Percentiles rank a stretch among this genome's conserved stretches.
Evolutionary conservation across 53 echinoderm and acorn worm genomes (phyloP).

Genomic region (Luidia sarsii): DNA sequence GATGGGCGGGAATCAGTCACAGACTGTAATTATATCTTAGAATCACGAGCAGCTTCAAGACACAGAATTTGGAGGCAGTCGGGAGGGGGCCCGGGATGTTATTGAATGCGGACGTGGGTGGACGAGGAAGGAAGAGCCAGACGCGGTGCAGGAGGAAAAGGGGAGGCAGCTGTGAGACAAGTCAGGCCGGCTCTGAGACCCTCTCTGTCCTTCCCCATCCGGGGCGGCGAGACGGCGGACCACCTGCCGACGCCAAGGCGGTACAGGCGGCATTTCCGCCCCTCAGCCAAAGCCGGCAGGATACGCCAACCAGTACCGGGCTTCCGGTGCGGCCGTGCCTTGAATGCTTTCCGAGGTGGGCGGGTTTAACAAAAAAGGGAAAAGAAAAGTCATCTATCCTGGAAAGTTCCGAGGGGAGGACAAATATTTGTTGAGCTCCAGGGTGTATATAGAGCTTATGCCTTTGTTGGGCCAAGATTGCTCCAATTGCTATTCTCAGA

Average conservation of each 20-base stretch:
- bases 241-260: constrained; percentile 39
- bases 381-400: constrained; percentile 16
- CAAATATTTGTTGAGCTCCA: constrained; percentile 43
- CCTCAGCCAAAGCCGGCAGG: background rate
- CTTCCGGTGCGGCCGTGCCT: constrained; percentile 48
- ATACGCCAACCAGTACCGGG: background rate
- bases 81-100: too few relatives aligned
- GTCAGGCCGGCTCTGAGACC: too few relatives aligned
- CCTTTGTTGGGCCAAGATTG: background rate
- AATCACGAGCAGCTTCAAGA: background rate
- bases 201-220: too few relatives aligned
- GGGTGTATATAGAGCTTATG: background rate
- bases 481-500: too few relatives aligned
- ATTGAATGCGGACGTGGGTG: background rate
- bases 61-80: too few relatives aligned
- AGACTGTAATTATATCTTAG: constrained; percentile 16
- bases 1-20: background rate
- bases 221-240: constrained; percentile 38
- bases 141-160: background rate
- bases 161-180: background rate
- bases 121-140: constrained; percentile 8
- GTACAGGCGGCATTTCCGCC: constrained; percentile 10
- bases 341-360: constrained; percentile 6
- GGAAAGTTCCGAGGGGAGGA: constrained; percentile 20
- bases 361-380: constrained; percentile 18